These are phyloP conservation scores for Indicator indicator DNA, from an alignment of 2,113 vertebrate genomes.

Conservation along the genomic window DNA sequence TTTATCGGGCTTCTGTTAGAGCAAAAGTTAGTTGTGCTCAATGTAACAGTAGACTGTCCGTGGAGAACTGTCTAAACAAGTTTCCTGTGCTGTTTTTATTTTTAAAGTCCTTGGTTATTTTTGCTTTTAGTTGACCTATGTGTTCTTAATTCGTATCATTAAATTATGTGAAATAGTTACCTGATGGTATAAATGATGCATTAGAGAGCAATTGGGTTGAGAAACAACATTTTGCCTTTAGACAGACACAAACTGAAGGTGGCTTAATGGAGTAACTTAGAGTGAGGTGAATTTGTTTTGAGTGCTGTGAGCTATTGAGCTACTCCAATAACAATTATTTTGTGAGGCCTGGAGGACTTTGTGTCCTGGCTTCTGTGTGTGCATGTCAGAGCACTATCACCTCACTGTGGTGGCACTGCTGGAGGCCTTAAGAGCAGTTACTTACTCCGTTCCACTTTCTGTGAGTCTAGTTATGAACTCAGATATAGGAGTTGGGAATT, in stretches of 20 bases:
- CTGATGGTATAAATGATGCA: fast-evolving
- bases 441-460: background rate
- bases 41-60: background rate
- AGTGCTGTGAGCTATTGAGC: fast-evolving
- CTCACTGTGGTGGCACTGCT: background rate
- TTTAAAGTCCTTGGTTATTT: background rate
- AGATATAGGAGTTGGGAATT: background rate
- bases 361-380: background rate
- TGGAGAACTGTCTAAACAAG: background rate
- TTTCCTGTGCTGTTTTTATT: background rate
- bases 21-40: background rate
- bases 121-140: background rate
- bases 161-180: background rate
- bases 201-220: background rate
- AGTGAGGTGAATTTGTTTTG: background rate
- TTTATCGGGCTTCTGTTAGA: background rate
- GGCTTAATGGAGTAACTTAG: background rate
- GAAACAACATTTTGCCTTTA: background rate
- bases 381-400: background rate
- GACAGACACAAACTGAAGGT: background rate
- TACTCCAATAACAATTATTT: background rate
- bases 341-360: background rate
- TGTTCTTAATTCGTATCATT: background rate
- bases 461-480: background rate
- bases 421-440: background rate